Evolutionary conservation across 2,797 vertebrate genomes (phyloP).

Genomic region (Phoxinus dragarum): DNA sequence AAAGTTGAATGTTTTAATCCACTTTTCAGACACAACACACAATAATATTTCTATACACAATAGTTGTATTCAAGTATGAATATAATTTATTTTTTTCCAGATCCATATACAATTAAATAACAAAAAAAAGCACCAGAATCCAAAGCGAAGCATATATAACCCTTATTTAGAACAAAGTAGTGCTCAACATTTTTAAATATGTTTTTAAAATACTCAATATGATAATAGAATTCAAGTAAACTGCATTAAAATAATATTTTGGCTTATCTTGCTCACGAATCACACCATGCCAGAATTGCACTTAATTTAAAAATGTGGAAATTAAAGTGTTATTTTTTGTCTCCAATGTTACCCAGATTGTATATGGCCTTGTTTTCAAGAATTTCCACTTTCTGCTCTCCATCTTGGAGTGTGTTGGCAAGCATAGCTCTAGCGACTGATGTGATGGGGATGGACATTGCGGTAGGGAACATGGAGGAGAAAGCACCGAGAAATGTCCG

Average conservation of each 20-base stretch:
- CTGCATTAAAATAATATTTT: slow-evolving; percentile 12
- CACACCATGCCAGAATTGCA: slow-evolving; percentile 27
- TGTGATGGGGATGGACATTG: slow-evolving; percentile 76
- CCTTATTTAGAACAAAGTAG: not conserved
- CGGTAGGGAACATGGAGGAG: slow-evolving; percentile 67
- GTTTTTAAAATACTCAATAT: not conserved
- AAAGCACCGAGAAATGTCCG: slow-evolving; percentile 74
- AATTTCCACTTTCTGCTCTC: slow-evolving; percentile 72
- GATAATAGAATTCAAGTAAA: not conserved
- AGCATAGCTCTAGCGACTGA: slow-evolving; percentile 73
- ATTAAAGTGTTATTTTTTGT: slow-evolving; percentile 58
- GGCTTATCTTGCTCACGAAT: slow-evolving; percentile 17
- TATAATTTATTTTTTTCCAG: not conserved
- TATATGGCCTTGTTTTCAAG: slow-evolving; percentile 82
- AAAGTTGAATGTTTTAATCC: not conserved
- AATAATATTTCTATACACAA: not conserved
- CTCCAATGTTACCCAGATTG: slow-evolving; percentile 68
- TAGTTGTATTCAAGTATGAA: not conserved
- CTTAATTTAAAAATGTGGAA: not conserved
- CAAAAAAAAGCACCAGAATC: not conserved
- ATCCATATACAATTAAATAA: not conserved
- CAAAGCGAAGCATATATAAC: not conserved
- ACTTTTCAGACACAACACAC: not conserved
- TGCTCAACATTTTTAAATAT: not conserved
- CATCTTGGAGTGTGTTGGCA: slow-evolving; percentile 73